Evolutionary conservation across 2,888 invertebrate species (phyloP).

Genomic region (Pherbina coryleti): DNA sequence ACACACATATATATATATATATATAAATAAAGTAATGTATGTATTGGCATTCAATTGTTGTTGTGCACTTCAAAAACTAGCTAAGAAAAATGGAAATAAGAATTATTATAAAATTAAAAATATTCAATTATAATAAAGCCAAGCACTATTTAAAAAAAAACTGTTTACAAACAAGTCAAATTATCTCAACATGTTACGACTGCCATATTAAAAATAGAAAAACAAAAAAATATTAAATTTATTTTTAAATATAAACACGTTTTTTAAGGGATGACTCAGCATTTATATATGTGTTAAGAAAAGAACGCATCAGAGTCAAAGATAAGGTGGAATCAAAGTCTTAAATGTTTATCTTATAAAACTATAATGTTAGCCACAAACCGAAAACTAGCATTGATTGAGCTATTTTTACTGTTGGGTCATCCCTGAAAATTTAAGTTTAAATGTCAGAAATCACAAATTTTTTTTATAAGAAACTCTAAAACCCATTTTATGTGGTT

Average conservation of each 20-base stretch:
- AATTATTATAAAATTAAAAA: neutral
- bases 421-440: too few relatives aligned
- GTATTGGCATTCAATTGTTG: neutral
- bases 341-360: too few relatives aligned
- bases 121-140: constrained; percentile 12
- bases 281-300: too few relatives aligned
- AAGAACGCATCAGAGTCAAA: too few relatives aligned
- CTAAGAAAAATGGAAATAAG: neutral
- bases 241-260: neutral
- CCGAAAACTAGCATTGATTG: too few relatives aligned
- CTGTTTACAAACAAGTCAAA: constrained; percentile 21
- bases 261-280: neutral
- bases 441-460: too few relatives aligned
- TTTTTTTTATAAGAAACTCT: too few relatives aligned
- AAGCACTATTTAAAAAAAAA: constrained; percentile 15
- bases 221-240: neutral
- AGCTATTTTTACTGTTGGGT: too few relatives aligned
- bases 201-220: constrained; percentile 26
- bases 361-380: too few relatives aligned
- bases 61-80: neutral
- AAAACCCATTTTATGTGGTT: too few relatives aligned
- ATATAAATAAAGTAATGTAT: neutral
- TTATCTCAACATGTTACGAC: constrained; percentile 30
- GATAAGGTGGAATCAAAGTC: too few relatives aligned
- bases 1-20: neutral